Evolutionary conservation across 2,113 vertebrate genomes (phyloP), one percentile per base, ranked within the genome.

Genomic region (Oncorhynchus kisutch): DNA sequence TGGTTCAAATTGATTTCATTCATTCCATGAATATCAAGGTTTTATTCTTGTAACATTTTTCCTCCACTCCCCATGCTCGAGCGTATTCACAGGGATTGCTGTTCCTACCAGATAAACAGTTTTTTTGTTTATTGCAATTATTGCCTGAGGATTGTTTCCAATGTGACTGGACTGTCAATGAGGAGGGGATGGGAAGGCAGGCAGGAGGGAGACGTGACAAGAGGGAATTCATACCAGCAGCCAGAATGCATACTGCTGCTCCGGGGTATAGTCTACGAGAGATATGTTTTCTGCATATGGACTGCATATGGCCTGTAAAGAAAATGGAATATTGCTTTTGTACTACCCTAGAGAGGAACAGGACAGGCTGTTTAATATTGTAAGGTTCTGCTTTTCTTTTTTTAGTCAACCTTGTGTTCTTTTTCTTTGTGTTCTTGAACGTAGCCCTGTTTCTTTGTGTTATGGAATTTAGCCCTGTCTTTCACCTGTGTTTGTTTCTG

Each of bases 121-220:
- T 82, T 88, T 84, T 87, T 90, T 92, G 88, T 91, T 91, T 92
- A 90, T 91, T 88, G 88, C 89, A 91, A 91, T 93, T 91, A 93
- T 93, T 93, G 90, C 92, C 92, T 85, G 88, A 91, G 89, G 91
- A 93, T 91, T 92, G 88, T 92, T 90, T 87, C 45, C 57, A 84
- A 81, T 92, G 91, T 91, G 92, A 90, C 85, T 84, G 2, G 90
- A 92, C 89, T 93, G 88, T 89, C 86, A 90, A 93, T 91, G 91
- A 92, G 86, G 74, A 86, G 34, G 66, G 39, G 49, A 39, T 14
- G 39, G 14, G 65, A 2, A 31, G 27, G 18, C 7, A 34, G 62
- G 73, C 16, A 49, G 14, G 22, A 16, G n/a, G 22, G 3, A 9
- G 20, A 24, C 3, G 3, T 64, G 82, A 79, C 68, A 80, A 78